phyloP scores from a whole-genome alignment of 2,888 invertebrate species.

The Machimus atricapillus region DNA sequence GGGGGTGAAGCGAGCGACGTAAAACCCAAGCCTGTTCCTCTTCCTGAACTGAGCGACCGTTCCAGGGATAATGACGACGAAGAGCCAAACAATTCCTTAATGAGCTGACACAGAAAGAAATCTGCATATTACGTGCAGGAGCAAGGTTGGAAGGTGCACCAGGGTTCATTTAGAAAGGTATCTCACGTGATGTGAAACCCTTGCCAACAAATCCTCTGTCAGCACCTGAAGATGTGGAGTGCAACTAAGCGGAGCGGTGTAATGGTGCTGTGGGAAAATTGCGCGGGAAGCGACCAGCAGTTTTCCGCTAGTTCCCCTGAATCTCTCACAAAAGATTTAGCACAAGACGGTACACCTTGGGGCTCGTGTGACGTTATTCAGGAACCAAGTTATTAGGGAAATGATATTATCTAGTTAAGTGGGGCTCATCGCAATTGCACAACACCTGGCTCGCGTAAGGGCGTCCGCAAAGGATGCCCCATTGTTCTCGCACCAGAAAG shows the following conservation, averaged over 20 bases:
- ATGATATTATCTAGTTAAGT: background rate
- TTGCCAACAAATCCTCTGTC: background rate
- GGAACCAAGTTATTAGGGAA: background rate
- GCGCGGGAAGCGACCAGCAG: background rate
- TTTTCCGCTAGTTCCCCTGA: background rate
- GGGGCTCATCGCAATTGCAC: background rate
- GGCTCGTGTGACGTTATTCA: background rate
- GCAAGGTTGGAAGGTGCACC: background rate
- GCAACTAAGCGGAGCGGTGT: background rate
- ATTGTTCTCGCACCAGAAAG: background rate
- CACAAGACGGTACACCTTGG: background rate
- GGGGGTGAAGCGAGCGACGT: background rate
- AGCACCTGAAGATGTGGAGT: background rate
- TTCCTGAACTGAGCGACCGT: background rate
- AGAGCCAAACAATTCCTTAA: slow-evolving; percentile 1
- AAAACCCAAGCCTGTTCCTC: background rate
- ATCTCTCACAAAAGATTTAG: background rate
- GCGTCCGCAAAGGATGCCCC: background rate
- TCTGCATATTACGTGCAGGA: background rate
- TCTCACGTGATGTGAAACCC: background rate
- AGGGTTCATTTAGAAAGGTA: background rate
- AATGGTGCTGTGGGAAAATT: background rate
- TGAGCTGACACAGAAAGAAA: slow-evolving; percentile 19
- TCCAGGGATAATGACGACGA: background rate
- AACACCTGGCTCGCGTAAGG: background rate